Conservation (phyloP, 1,140 invertebrate species). For the Trichonephila inaurata region DNA sequence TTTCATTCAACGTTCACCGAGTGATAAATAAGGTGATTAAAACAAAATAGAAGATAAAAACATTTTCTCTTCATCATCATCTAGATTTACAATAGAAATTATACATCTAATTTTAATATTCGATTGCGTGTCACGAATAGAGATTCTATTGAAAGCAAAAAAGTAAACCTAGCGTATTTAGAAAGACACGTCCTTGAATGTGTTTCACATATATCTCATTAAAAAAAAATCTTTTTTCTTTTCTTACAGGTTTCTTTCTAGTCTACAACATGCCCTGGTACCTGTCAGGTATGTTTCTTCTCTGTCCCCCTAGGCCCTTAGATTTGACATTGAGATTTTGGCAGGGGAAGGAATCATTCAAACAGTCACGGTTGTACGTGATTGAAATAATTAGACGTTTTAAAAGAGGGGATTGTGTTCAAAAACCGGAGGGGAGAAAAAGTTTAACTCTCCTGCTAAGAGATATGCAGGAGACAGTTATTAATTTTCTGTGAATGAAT, state of each 20-base stretch:
- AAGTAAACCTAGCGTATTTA: background rate
- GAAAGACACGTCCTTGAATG: background rate
- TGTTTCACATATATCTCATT: background rate
- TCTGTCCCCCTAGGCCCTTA: background rate
- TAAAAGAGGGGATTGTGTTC: background rate
- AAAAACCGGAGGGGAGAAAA: too few species aligned
- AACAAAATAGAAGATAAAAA: background rate
- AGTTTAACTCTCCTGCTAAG: too few species aligned
- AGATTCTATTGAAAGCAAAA: too few species aligned
- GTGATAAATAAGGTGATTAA: too few species aligned
- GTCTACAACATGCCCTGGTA: slow-evolving; percentile 98
- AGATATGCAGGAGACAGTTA: too few species aligned
- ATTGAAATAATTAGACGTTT: background rate
- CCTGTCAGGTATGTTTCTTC: slow-evolving; percentile 86
- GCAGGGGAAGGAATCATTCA: background rate
- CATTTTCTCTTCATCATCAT: background rate
- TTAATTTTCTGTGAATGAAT: too few species aligned
- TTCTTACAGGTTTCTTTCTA: slow-evolving; percentile 92
- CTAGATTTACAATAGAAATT: background rate
- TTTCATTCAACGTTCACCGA: too few species aligned
- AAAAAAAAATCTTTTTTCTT: background rate
- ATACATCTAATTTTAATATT: background rate
- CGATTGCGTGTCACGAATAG: background rate
- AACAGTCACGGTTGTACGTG: background rate
- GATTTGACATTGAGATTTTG: background rate